Conservation (phyloP, 2,888 invertebrate species). For the Achlya flavicornis region DNA sequence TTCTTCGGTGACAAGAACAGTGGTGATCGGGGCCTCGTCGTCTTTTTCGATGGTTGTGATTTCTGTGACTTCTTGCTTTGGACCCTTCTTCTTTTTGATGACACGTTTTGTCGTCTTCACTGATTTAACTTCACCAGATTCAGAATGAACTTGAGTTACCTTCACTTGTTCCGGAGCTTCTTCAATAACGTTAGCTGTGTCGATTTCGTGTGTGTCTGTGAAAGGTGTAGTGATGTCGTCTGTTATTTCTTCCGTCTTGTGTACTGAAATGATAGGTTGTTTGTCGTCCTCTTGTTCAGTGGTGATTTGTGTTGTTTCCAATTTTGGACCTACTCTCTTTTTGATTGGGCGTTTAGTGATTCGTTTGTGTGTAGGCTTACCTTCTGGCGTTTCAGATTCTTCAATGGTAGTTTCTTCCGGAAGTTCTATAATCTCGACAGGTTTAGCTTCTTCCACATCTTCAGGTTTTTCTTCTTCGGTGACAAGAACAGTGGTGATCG, state of each 20-base stretch:
- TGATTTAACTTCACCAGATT: conserved; percentile 36
- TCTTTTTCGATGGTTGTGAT: conserved; percentile 31
- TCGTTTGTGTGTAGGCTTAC: conserved; percentile 45
- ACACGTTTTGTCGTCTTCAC: conserved; percentile 25
- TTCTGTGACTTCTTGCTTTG: conserved; percentile 31
- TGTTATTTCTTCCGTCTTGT: conserved; percentile 36
- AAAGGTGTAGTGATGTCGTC: conserved; percentile 32
- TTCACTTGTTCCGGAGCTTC: conserved; percentile 63
- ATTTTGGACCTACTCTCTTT: conserved; percentile 50
- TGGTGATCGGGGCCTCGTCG: conserved; percentile 24
- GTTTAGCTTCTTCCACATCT: conserved; percentile 11
- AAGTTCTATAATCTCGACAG: conserved; percentile 38
- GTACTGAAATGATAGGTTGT: conserved; percentile 25
- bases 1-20: conserved; percentile 16
- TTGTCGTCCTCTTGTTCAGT: conserved; percentile 42
- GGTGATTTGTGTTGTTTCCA: conserved; percentile 38
- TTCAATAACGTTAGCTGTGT: conserved; percentile 27
- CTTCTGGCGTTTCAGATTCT: conserved; percentile 34
- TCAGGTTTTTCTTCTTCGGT: conserved; percentile 46
- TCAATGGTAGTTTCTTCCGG: conserved; percentile 39
- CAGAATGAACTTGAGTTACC: conserved; percentile 41
- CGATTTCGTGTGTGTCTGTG: conserved; percentile 18
- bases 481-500: conserved; percentile 24
- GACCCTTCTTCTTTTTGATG: conserved; percentile 27
- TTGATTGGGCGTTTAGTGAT: conserved; percentile 27